Evolutionary conservation across 2,888 invertebrate genomes (phyloP), one percentile per base, ranked within the genome.

Genomic region (Acanthoscelides obtectus): DNA sequence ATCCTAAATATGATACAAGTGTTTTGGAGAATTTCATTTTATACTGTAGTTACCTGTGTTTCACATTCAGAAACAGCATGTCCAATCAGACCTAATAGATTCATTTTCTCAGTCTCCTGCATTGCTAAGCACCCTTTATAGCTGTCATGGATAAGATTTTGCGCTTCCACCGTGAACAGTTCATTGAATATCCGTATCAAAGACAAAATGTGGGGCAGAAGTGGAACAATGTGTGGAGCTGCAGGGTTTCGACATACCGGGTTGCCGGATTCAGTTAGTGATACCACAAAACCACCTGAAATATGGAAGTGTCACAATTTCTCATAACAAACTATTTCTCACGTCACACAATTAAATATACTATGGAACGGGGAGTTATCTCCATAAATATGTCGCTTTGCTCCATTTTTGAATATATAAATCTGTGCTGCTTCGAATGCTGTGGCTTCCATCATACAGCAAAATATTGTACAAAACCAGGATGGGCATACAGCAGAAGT

Each of bases 241-340:
- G 95, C 94, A 21, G 97, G 97, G 88, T 96, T 97, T 74, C 95
- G 90, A 86, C 94, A 94, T 2, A 94, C 89, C 0, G 94, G 93
- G 86, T 93, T 92, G 20, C 94, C 94, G 69, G 91, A 88, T 77
- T 93, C 89, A 0, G 93, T 92, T 74, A 91, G 88, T 27, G 92
- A 92, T 4, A 92, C 91, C 63, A 95, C 90, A 85, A 96, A 97
- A 25, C 83, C 95, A 64, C 96, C 45, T 45, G 45, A 12, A 45
- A 45, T 45, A 45, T 1, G 96, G 17, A 45, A 45, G 17, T 45
- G n/a, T n/a, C n/a, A n/a, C n/a, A n/a, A n/a, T n/a, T n/a, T n/a
- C n/a, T n/a, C n/a, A n/a, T n/a, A n/a, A n/a, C n/a, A n/a, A n/a
- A n/a, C n/a, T n/a, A n/a, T n/a, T n/a, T n/a, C n/a, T n/a, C n/a